Evolutionary conservation across 1,140 invertebrate species (phyloP), one percentile per base, ranked within the genome.

Genomic region (Orussus abietinus): DNA sequence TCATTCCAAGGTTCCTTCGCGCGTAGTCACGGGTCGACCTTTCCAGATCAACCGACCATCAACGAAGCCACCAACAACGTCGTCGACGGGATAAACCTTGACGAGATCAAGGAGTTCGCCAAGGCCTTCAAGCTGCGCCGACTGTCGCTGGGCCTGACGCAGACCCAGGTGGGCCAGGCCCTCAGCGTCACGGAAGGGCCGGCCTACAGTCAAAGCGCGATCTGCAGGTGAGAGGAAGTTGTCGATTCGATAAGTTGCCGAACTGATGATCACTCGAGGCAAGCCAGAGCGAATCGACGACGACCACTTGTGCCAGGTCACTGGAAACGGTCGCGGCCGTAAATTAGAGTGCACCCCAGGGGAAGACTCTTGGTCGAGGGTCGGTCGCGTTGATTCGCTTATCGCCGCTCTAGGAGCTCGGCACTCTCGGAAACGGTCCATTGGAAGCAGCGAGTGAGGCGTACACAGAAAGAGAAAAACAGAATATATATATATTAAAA

Each of bases 61-160:
- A 94, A 90, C 64, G 90, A 94, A 73, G 88, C 89, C 22, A 91
- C 87, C 48, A 90, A 88, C 57, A 95, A 94, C 66, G 86, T 95
- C 34, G 92, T 96, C 1, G 93, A 97, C 65, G 94, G 94, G 25
- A 94, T 96, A 45, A 94, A 98, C 71, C 74, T 98, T 54, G 94
- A 97, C 66, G 93, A 97, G 74, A 97, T 97, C 59, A 95, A 96
- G 75, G 93, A 97, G 74, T 98, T 98, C 77, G 93, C 94, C 31
- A 95, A 95, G 78, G 90, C 90, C 20, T 98, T 98, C 72, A 98
- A 98, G 72, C 80, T 96, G 31, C 80, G 92, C 19, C 82, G 94
- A 44, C 76, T 98, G 32, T 94, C 92, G 9, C 73, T 97, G 42
- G 95, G 95, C 19, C 76, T 98, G 32, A 98, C 95, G 10, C 94